Conservation (phyloP, 2,797 vertebrate genomes). For the Melanotaenia trifasciata region DNA sequence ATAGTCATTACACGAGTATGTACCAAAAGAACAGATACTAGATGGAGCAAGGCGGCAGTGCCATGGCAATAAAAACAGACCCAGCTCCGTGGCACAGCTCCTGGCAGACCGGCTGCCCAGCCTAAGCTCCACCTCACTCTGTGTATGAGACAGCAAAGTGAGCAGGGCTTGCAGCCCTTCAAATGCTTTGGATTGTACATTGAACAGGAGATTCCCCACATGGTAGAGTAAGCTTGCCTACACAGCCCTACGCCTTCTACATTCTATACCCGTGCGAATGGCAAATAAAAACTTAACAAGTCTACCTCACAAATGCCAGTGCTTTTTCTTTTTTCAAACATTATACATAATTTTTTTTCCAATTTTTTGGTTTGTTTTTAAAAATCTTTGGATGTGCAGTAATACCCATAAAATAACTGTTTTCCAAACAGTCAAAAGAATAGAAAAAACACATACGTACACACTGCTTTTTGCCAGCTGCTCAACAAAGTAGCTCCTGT, state of each 20-base stretch:
- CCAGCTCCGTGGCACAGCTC: constrained; percentile 74
- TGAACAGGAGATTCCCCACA: constrained; percentile 84
- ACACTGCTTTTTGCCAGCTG: constrained; percentile 88
- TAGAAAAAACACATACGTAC: constrained; percentile 79
- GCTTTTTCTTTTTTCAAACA: constrained; percentile 83
- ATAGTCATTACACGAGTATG: constrained; percentile 81
- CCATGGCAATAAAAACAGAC: constrained; percentile 80
- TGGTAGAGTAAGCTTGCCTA: constrained; percentile 85
- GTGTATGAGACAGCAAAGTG: constrained; percentile 76
- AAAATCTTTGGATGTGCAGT: constrained; percentile 92
- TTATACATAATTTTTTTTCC: constrained; percentile 82
- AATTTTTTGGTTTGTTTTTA: constrained; percentile 84
- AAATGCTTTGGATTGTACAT: constrained; percentile 82
- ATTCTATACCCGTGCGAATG: constrained; percentile 89
- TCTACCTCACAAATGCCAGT: constrained; percentile 91
- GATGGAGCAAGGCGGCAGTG: constrained; percentile 77
- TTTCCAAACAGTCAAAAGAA: constrained; percentile 87
- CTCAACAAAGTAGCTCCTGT: constrained; percentile 87
- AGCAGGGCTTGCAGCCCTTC: constrained; percentile 77
- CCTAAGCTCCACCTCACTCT: constrained; percentile 74
- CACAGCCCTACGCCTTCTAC: constrained; percentile 81
- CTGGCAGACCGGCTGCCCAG: constrained; percentile 81
- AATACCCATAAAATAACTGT: constrained; percentile 88
- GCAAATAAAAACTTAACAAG: constrained; percentile 84
- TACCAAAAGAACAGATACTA: constrained; percentile 83